A percentile compares a stretch with the other conserved stretches of the same genome.
phyloP scores from a whole-genome alignment of 2,113 vertebrate genomes.

The Gasterosteus aculeatus region DNA sequence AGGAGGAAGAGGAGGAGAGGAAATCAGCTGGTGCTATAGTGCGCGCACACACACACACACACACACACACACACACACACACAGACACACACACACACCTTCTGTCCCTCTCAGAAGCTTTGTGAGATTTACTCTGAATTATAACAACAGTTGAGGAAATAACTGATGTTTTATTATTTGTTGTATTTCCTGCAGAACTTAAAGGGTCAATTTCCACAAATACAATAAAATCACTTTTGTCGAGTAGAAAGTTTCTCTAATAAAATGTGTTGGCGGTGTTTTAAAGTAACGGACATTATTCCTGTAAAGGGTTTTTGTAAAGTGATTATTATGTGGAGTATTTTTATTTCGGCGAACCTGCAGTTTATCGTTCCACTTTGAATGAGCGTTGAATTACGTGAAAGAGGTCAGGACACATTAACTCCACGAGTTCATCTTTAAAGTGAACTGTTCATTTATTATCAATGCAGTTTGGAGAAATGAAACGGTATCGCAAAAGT shows the following conservation, averaged over 20 bases:
- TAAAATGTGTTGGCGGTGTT: not conserved
- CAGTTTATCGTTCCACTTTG: too few species aligned
- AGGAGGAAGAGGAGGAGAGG: conserved; percentile 33
- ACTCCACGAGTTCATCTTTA: not conserved
- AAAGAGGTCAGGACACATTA: too few species aligned
- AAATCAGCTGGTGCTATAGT: conserved; percentile 73
- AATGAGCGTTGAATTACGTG: too few species aligned
- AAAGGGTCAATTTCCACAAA: conserved; percentile 15
- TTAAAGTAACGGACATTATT: not conserved
- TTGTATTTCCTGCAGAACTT: not conserved
- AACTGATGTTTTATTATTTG: conserved; percentile 8
- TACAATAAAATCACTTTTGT: not conserved
- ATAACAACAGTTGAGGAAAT: conserved; percentile 43
- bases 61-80: not conserved
- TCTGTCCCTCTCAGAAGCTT: conserved; percentile 28
- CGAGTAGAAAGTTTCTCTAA: not conserved
- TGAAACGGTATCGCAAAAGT: not conserved
- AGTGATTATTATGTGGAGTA: not conserved
- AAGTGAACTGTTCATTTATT: not conserved
- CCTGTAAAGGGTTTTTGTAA: not conserved
- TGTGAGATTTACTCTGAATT: conserved; percentile 56
- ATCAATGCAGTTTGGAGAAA: not conserved
- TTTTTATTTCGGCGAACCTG: not conserved
- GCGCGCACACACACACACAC: not conserved
- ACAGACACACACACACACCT: conserved; percentile 4